Evolutionary conservation across 2,888 invertebrate genomes (phyloP).

Genomic region (Furcula furcula): DNA sequence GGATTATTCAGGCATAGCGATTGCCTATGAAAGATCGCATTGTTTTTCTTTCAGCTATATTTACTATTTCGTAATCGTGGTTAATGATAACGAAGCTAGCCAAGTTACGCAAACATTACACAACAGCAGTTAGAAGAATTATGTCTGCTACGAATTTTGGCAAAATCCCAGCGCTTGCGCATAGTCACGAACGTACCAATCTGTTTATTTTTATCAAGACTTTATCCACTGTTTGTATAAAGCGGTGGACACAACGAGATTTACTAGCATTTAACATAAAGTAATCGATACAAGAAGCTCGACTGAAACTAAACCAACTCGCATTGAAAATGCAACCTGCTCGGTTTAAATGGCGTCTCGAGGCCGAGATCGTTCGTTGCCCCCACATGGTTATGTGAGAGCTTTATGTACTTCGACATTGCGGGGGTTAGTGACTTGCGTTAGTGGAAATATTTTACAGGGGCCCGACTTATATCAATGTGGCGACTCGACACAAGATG

Average conservation of each 20-base stretch:
- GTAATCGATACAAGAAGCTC: slow-evolving; percentile 18
- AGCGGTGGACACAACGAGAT: slow-evolving; percentile 27
- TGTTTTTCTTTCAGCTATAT: too few species aligned
- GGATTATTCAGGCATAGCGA: too few species aligned
- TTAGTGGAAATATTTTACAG: slow-evolving; percentile 52
- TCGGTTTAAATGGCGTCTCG: slow-evolving; percentile 48
- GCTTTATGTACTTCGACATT: slow-evolving; percentile 38
- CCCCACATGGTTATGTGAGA: slow-evolving; percentile 46
- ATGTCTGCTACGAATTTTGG: slow-evolving; percentile 32
- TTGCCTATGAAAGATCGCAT: too few species aligned
- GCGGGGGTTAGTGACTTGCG: slow-evolving; percentile 40
- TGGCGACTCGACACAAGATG: too few species aligned
- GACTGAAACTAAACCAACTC: slow-evolving; percentile 26
- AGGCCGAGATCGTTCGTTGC: slow-evolving; percentile 61
- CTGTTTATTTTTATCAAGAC: slow-evolving; percentile 34
- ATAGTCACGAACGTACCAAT: slow-evolving; percentile 15
- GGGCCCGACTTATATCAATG: too few species aligned
- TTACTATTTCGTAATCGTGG: too few species aligned
- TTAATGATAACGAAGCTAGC: neutral
- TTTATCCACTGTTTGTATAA: slow-evolving; percentile 6
- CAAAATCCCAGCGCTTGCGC: slow-evolving; percentile 32
- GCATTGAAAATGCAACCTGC: slow-evolving; percentile 44
- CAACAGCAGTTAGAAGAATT: slow-evolving; percentile 17
- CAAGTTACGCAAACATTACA: slow-evolving; percentile 9
- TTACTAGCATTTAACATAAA: slow-evolving; percentile 9